Evolutionary conservation across 2,888 invertebrate genomes (phyloP), one percentile per base, ranked within the genome.

Genomic region (Stenolophus ochropezus): DNA sequence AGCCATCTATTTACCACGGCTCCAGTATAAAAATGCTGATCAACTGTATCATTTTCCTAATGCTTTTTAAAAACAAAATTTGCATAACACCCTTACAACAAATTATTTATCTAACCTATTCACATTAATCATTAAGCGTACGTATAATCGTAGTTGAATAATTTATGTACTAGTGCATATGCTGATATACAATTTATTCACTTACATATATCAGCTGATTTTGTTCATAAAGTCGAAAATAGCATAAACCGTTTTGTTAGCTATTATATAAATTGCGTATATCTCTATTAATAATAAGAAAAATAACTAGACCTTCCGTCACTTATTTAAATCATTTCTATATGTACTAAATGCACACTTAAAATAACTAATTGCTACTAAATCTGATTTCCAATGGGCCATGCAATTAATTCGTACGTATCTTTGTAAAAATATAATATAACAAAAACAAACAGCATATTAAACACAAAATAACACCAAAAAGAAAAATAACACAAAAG

Each of bases 401-500:
- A 65, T 65, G 65, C 65, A 65, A 65, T 65, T 33, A 65, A 58
- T 65, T 65, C 16, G 65, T 65, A 65, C 65, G n/a, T 51, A 51
- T 65, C 27, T 73, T n/a, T 65, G 6, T 42, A 71, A 21, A 73
- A 73, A n/a, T 49, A 8, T 47, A 5, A 49, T 21, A 73, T 49
- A 65, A 73, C 47, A 49, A 47, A 73, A 73, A 47, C 47, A 73
- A 73, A 77, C 16, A 51, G 47, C 53, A 80, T 65, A 80, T 56
- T 25, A 80, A 82, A 82, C 81, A 69, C 75, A 76, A 65, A 75
- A 49, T 79, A 49, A 73, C 61, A 75, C 77, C 71, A 83, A 82
- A 83, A 82, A 83, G 77, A 82, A 83, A 83, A 82, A 82, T 81
- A 83, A 83, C 83, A 83, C 83, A 83, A 83, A 83, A 83, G 81